Percentiles rank a stretch among this genome's conserved stretches.
Evolutionary conservation across 1,140 invertebrate species (phyloP).

Genomic region (Sitobion miscanthi): DNA sequence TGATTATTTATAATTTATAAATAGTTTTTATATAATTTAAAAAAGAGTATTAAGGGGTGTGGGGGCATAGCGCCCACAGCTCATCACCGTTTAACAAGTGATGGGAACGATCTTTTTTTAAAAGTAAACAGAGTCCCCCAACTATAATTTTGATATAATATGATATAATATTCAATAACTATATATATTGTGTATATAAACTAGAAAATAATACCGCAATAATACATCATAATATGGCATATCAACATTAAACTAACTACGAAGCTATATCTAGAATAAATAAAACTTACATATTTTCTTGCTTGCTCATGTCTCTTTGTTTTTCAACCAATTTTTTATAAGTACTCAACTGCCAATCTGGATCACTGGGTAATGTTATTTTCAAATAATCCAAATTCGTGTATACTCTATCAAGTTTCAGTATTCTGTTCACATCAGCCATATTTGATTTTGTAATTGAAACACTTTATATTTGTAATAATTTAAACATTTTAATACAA

Average conservation of each 20-base stretch:
- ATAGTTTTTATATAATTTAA: no score
- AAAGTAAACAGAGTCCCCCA: no score
- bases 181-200: no score
- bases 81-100: no score
- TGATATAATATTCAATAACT: no score
- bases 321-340: constrained; percentile 51
- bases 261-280: background rate
- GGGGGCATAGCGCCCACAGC: no score
- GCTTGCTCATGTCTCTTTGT: constrained; percentile 48
- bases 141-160: no score
- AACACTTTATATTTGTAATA: background rate
- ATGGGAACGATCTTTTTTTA: no score
- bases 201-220: background rate
- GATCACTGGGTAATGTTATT: constrained; percentile 50
- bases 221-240: background rate
- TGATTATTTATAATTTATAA: no score
- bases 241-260: background rate
- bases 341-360: constrained; percentile 50
- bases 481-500: background rate
- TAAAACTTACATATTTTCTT: constrained; percentile 31
- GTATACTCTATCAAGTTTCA: constrained; percentile 17
- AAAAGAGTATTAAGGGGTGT: no score
- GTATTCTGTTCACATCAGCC: background rate
- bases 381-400: constrained; percentile 42
- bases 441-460: background rate